A percentile compares a stretch with the other conserved stretches of the same genome.
phyloP scores from a whole-genome alignment of 2,888 invertebrate genomes.

The Drosophila lutescens region DNA sequence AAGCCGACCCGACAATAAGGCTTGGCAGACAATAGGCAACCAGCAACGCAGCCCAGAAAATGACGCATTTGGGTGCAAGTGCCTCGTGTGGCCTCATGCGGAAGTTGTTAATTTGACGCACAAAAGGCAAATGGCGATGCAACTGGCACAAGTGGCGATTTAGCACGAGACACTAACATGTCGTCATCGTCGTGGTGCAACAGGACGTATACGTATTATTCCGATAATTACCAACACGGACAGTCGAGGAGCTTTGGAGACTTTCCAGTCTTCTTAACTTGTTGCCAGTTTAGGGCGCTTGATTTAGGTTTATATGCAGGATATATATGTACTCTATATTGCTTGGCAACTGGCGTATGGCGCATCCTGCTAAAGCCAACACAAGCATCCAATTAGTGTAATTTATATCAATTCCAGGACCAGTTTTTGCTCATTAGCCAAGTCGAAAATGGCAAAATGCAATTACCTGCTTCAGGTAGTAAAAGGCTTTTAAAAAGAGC shows the following conservation, averaged over 20 bases:
- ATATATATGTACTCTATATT: background rate
- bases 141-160: conserved; percentile 70
- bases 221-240: conserved; percentile 62
- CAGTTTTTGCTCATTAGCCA: conserved; percentile 51
- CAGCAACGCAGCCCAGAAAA: conserved; percentile 60
- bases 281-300: conserved; percentile 28
- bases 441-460: conserved; percentile 25
- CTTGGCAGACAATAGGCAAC: conserved; percentile 55
- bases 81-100: conserved; percentile 80
- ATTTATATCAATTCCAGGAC: conserved; percentile 58
- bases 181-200: conserved; percentile 31
- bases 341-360: conserved; percentile 6
- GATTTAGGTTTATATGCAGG: conserved; percentile 2
- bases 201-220: conserved; percentile 57
- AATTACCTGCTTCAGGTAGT: conserved; percentile 19
- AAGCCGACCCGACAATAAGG: conserved; percentile 65
- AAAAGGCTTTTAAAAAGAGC: conserved; percentile 2
- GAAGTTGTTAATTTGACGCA: conserved; percentile 80
- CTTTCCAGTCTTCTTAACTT: conserved; percentile 41
- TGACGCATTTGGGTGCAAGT: conserved; percentile 80
- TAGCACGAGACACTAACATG: conserved; percentile 16
- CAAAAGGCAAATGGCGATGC: conserved; percentile 60
- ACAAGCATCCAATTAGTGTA: conserved; percentile 57
- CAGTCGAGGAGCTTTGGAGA: conserved; percentile 22
- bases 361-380: conserved; percentile 38